These are phyloP conservation scores for Sebastes dallii DNA, from an alignment of 2,797 vertebrate species.

Conservation along the genomic window DNA sequence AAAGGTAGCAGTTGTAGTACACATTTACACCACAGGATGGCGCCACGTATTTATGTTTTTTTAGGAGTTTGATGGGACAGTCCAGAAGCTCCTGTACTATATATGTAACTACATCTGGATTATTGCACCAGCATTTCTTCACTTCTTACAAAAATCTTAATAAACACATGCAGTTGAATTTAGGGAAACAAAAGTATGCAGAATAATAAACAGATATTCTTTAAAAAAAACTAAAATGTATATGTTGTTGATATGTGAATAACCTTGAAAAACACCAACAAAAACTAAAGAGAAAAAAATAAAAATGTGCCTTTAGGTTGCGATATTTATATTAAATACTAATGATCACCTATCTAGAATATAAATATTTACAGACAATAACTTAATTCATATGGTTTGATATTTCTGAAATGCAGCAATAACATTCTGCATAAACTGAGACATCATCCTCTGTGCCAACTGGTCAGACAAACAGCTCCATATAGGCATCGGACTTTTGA, in stretches of 20 bases:
- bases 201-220: neutral
- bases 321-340: neutral
- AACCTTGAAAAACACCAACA: too few species aligned
- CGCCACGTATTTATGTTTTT: conserved; percentile 26
- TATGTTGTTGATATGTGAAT: too few species aligned
- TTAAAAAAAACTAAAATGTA: neutral
- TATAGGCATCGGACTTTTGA: neutral
- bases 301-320: neutral
- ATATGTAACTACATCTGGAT: neutral
- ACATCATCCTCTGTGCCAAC: neutral
- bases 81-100: neutral
- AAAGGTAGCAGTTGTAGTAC: neutral
- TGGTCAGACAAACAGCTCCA: neutral
- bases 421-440: neutral
- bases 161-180: neutral
- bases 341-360: neutral
- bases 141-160: neutral
- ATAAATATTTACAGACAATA: neutral
- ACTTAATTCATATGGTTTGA: neutral
- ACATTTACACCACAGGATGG: conserved; percentile 55
- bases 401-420: neutral
- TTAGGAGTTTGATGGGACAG: neutral
- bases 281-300: accelerated
- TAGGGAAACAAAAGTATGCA: too few species aligned
- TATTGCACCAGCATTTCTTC: neutral